These are phyloP conservation scores for Hystrix brachyura DNA, from an alignment of 2,113 vertebrate species.

Conservation along the genomic window DNA sequence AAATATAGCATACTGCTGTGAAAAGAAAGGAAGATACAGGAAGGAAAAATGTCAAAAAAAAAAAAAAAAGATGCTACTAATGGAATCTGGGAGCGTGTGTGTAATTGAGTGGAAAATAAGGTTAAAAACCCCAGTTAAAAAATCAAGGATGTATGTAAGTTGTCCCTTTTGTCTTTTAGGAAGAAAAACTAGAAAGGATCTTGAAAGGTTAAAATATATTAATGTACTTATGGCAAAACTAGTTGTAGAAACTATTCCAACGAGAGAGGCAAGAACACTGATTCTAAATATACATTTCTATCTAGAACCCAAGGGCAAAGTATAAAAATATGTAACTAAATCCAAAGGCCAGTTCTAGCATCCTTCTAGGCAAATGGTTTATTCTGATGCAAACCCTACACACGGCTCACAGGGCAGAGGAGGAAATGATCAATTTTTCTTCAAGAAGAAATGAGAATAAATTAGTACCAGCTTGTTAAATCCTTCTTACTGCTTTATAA, in stretches of 20 bases:
- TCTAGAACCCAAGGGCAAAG: neutral
- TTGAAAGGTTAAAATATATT: slow-evolving; percentile 28
- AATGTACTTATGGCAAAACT: neutral
- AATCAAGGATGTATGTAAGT: neutral
- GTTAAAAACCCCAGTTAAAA: neutral
- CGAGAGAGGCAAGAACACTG: neutral
- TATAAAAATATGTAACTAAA: neutral
- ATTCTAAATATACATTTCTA: neutral
- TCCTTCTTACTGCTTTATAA: slow-evolving; percentile 48
- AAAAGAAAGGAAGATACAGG: neutral
- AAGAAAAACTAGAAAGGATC: neutral
- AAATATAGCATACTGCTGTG: neutral
- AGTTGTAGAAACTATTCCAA: neutral
- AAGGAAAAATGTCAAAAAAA: neutral
- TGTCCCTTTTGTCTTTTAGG: neutral
- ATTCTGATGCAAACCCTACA: slow-evolving; percentile 11
- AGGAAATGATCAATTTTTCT: neutral
- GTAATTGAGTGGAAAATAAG: neutral
- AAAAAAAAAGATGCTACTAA: neutral
- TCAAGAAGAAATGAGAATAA: slow-evolving; percentile 38
- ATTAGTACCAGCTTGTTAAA: slow-evolving; percentile 58
- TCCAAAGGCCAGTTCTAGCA: neutral
- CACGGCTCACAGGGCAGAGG: neutral
- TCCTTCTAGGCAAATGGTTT: neutral
- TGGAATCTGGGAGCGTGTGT: neutral